A percentile compares a stretch with the other conserved stretches of the same genome.
phyloP scores from a whole-genome alignment of 2,797 vertebrate species.

The Macroramphosus scolopax region DNA sequence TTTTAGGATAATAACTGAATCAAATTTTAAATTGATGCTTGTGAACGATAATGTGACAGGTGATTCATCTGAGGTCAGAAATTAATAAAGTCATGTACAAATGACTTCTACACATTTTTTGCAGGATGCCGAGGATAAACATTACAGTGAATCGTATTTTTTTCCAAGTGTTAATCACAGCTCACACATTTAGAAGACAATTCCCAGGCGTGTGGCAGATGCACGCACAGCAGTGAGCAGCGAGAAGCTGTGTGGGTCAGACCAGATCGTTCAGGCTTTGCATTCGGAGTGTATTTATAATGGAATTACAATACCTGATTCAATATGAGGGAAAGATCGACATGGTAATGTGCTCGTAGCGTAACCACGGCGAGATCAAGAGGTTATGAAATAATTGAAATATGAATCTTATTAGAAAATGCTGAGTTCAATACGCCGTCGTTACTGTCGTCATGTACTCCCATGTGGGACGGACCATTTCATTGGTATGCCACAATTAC shows the following conservation, averaged over 20 bases:
- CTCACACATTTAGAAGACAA: constrained; percentile 9
- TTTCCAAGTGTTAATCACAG: constrained; percentile 28
- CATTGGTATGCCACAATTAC: constrained; percentile 18
- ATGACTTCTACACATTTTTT: constrained; percentile 1
- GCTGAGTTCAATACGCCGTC: too few species aligned
- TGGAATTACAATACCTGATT: constrained; percentile 32
- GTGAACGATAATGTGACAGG: too few species aligned
- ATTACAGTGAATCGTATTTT: constrained; percentile 21
- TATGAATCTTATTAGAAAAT: constrained; percentile 1
- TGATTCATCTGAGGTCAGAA: too few species aligned
- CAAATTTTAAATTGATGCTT: too few species aligned
- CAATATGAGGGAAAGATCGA: constrained; percentile 24
- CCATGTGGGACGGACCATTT: constrained; percentile 12
- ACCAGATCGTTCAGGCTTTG: constrained; percentile 4
- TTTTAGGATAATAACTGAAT: too few species aligned
- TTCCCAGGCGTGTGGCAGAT: constrained; percentile 39
- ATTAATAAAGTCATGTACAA: too few species aligned
- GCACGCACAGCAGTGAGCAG: constrained; percentile 48
- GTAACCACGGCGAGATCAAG: not conserved
- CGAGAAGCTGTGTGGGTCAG: constrained; percentile 28
- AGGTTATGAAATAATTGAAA: too few species aligned
- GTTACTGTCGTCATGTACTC: constrained; percentile 1
- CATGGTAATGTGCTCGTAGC: constrained; percentile 12
- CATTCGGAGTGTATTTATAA: constrained; percentile 22
- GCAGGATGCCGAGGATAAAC: not conserved